Conservation (phyloP, 2,888 invertebrate species). For the Hemicrepidius hirtus region DNA sequence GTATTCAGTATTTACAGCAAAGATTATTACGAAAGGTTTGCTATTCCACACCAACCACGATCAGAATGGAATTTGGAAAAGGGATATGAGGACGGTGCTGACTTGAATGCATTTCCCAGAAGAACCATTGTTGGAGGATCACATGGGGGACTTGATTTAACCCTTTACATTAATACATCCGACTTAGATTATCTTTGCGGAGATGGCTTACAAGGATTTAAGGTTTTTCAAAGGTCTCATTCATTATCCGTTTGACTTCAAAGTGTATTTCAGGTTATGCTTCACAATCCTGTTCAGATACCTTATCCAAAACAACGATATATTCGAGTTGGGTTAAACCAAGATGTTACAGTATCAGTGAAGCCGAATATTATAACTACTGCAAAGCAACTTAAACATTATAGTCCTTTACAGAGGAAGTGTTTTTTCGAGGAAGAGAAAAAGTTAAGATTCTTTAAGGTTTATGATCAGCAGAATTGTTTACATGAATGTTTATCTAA, state of each 20-base stretch:
- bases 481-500: conserved; percentile 80
- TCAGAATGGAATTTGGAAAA: conserved; percentile 79
- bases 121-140: conserved; percentile 81
- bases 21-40: conserved; percentile 21
- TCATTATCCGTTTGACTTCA: too few species aligned
- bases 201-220: conserved; percentile 43
- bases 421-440: conserved; percentile 80
- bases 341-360: conserved; percentile 79
- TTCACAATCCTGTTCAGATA: conserved; percentile 75
- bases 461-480: conserved; percentile 81
- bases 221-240: too few species aligned
- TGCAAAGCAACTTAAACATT: conserved; percentile 77
- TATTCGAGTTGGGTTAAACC: conserved; percentile 78
- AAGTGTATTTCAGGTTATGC: conserved; percentile 26
- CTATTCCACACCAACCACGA: conserved; percentile 61
- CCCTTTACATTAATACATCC: conserved; percentile 75
- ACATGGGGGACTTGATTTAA: conserved; percentile 79
- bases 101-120: conserved; percentile 80
- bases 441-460: conserved; percentile 77
- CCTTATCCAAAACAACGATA: conserved; percentile 77
- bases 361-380: conserved; percentile 82
- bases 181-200: conserved; percentile 82
- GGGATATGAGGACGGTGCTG: conserved; percentile 74
- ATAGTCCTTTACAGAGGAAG: conserved; percentile 76
- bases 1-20: conserved; percentile 17